phyloP scores from a whole-genome alignment of 1,140 invertebrate species.

The Tetragonula clypearis region DNA sequence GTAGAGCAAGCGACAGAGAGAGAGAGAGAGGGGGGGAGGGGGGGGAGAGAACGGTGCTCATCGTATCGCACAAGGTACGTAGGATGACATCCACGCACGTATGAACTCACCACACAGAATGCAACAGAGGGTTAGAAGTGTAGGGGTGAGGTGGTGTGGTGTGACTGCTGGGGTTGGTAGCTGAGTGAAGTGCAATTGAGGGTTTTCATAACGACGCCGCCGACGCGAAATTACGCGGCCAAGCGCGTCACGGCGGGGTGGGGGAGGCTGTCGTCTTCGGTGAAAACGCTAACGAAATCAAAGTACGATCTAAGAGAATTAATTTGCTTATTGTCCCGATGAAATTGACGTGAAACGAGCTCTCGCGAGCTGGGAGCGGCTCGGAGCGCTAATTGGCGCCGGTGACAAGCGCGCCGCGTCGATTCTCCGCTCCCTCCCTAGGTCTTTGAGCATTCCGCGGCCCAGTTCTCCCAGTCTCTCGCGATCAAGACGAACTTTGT shows the following conservation, averaged over 20 bases:
- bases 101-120: neutral
- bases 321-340: constrained; percentile 52
- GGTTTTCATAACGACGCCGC: constrained; percentile 11
- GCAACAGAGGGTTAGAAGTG: too few relatives aligned
- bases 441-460: constrained; percentile 6
- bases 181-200: constrained; percentile 2
- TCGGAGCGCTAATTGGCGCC: constrained; percentile 35
- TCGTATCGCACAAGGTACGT: neutral
- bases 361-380: neutral
- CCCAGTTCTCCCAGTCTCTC: neutral
- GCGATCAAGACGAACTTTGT: constrained; percentile 25
- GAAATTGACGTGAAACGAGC: constrained; percentile 38
- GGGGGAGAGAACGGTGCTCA: neutral
- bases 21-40: neutral
- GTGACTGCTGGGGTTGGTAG: neutral
- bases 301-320: constrained; percentile 40
- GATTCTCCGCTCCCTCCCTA: constrained; percentile 9
- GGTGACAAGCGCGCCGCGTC: constrained; percentile 1
- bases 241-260: neutral
- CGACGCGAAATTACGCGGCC: constrained; percentile 19
- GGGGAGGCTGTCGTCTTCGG: neutral
- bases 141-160: neutral
- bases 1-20: neutral
- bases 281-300: constrained; percentile 41
- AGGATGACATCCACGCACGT: neutral